Evolutionary conservation across 64 coral and sea anemone species (phyloP).

Genomic region (Montipora cactus): DNA sequence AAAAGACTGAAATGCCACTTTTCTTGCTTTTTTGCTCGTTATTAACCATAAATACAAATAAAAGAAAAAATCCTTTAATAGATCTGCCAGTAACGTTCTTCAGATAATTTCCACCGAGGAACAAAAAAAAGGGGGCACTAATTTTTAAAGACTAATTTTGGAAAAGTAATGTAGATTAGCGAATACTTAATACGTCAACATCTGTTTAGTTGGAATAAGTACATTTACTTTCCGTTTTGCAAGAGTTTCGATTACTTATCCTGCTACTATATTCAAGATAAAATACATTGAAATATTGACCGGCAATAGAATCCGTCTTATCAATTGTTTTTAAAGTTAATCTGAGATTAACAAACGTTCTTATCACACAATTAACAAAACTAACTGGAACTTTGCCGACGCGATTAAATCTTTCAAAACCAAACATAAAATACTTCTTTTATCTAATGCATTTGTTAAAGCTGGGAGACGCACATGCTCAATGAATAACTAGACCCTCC

Average conservation of each 20-base stretch:
- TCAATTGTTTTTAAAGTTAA: no score
- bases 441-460: no score
- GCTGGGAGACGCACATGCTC: no score
- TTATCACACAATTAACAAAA: no score
- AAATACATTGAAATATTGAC: background rate
- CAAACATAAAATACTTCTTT: no score
- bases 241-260: background rate
- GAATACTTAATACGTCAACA: background rate
- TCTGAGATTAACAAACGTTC: no score
- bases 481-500: no score
- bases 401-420: no score
- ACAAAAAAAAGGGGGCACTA: background rate
- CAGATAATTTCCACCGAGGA: no score
- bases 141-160: background rate
- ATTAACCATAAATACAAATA: background rate
- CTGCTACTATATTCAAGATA: background rate
- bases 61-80: no score
- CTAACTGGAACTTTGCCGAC: no score
- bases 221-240: background rate
- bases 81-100: no score
- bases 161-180: conserved; percentile 3
- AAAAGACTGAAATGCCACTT: background rate
- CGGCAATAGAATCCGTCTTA: background rate
- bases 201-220: background rate
- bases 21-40: background rate